A percentile compares a stretch with the other conserved stretches of the same genome.
Evolutionary conservation across 2,113 vertebrate genomes (phyloP).

Genomic region (Odontophorus gujanensis): DNA sequence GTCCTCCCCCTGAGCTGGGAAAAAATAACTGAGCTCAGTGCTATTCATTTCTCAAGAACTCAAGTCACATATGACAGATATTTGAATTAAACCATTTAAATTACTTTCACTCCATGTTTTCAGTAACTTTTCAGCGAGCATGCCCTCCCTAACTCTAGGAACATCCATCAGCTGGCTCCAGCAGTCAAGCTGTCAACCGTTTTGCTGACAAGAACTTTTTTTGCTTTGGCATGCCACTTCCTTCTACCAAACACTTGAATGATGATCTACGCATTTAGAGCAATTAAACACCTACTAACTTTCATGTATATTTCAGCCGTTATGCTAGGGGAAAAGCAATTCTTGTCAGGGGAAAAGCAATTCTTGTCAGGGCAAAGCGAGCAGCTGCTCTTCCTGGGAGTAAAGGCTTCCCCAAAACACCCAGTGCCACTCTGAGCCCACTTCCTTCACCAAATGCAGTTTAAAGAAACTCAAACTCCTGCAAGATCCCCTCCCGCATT

Average conservation of each 20-base stretch:
- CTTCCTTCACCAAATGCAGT: not conserved
- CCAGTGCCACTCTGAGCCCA: not conserved
- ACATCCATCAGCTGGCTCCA: slow-evolving; percentile 19
- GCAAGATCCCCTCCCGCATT: not conserved
- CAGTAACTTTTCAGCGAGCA: slow-evolving; percentile 4
- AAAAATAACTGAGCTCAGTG: not conserved
- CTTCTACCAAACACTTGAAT: not conserved
- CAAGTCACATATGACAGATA: not conserved
- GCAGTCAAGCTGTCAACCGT: slow-evolving; percentile 9
- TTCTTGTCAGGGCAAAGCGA: not conserved
- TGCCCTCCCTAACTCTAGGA: slow-evolving; percentile 8
- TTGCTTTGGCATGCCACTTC: not conserved
- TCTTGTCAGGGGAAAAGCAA: not conserved
- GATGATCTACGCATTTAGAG: not conserved
- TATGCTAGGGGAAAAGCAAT: not conserved
- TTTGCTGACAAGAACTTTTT: not conserved
- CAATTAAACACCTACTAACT: not conserved
- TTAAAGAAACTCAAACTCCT: not conserved
- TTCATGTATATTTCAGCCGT: not conserved
- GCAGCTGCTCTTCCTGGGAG: not conserved
- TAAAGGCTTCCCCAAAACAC: not conserved
- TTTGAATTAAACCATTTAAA: slow-evolving; percentile 26
- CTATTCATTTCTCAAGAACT: not conserved
- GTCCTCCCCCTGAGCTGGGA: not conserved
- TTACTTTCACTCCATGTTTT: slow-evolving; percentile 31